Percentiles rank a stretch among this genome's conserved stretches.
Conservation (phyloP, 2,888 invertebrate species). For the Sesamia inferens region DNA sequence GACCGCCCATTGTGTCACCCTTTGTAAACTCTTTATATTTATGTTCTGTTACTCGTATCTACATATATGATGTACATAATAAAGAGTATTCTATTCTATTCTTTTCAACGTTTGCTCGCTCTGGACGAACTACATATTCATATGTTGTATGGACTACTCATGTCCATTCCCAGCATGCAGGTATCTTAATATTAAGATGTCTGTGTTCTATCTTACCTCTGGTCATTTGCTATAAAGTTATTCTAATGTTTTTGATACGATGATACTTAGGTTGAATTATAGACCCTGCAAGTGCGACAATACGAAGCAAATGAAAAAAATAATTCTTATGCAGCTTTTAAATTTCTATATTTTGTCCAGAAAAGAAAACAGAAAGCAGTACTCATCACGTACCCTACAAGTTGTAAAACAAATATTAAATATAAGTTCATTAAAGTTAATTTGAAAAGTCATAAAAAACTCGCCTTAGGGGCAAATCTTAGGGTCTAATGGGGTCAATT, state of each 20-base stretch:
- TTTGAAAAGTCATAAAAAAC: constrained; percentile 51
- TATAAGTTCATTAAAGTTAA: constrained; percentile 56
- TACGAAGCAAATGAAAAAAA: constrained; percentile 9
- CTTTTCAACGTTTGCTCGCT: background rate
- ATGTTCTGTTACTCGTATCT: no score
- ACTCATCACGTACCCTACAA: constrained; percentile 41
- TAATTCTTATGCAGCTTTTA: background rate
- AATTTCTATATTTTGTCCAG: constrained; percentile 36
- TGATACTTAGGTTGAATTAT: background rate
- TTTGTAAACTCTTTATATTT: no score
- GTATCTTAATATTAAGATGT: no score
- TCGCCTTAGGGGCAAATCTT: constrained; percentile 60
- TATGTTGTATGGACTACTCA: background rate
- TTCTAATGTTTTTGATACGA: background rate
- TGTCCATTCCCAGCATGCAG: background rate
- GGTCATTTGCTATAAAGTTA: background rate
- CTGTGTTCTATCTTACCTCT: background rate
- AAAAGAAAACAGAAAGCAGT: constrained; percentile 23
- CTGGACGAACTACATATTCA: no score
- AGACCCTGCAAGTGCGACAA: background rate
- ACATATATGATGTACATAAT: no score
- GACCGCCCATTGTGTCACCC: no score
- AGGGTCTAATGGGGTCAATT: constrained; percentile 62
- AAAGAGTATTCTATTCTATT: no score
- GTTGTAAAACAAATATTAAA: constrained; percentile 57